Conservation (phyloP, 2,113 vertebrate genomes). For the Anarrhichthys ocellatus region DNA sequence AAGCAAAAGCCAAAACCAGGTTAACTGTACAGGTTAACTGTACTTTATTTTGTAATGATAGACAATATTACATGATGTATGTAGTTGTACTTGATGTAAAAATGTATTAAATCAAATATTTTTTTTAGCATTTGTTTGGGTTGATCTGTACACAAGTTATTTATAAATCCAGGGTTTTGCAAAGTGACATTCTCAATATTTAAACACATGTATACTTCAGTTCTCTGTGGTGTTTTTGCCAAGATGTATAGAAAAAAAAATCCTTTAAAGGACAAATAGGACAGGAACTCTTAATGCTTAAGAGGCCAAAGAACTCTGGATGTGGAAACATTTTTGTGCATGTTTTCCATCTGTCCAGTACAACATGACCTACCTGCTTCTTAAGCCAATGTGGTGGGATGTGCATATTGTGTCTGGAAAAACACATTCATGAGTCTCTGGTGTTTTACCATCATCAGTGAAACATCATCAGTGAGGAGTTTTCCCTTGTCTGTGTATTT, state of each 20-base stretch:
- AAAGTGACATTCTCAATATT: background rate
- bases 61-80: constrained; percentile 26
- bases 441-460: constrained; percentile 13
- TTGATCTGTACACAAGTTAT: constrained; percentile 25
- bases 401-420: constrained; percentile 24
- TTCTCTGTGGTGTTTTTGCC: background rate
- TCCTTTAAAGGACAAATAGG: background rate
- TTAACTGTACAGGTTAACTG: constrained; percentile 22
- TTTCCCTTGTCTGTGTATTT: constrained; percentile 24
- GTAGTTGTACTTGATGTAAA: constrained; percentile 20
- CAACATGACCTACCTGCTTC: background rate
- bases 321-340: constrained; percentile 33
- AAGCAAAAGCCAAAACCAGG: constrained; percentile 47
- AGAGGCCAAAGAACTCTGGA: constrained; percentile 19
- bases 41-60: constrained; percentile 50
- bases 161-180: constrained; percentile 28
- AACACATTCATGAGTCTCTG: background rate
- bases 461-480: constrained; percentile 7
- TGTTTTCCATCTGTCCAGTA: background rate
- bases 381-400: background rate
- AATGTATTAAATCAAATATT: constrained; percentile 3
- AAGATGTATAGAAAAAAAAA: background rate
- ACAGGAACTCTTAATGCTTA: background rate
- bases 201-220: background rate
- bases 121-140: constrained; percentile 47